Conservation (phyloP, 2,113 vertebrate genomes). For the Gopherus flavomarginatus region DNA sequence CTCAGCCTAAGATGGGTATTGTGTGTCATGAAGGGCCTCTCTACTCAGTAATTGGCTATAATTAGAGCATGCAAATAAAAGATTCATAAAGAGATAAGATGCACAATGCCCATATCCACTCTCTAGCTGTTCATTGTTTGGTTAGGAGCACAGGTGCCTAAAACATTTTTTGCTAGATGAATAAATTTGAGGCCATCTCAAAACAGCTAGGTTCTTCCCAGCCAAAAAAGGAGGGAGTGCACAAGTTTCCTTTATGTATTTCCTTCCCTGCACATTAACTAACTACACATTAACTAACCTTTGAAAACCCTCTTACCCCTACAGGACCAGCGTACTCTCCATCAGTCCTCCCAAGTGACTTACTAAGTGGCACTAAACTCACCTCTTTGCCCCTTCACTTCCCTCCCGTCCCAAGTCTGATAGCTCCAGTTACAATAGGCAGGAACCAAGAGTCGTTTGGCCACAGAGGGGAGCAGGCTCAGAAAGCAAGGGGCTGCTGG, state of each 20-base stretch:
- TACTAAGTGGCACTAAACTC: not conserved
- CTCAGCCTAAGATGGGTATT: not conserved
- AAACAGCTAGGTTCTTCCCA: not conserved
- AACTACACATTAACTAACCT: fast-evolving
- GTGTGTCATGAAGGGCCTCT: not conserved
- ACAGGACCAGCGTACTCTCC: not conserved
- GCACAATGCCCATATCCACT: not conserved
- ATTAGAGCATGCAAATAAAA: constrained; percentile 47
- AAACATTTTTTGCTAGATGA: not conserved
- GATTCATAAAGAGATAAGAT: constrained; percentile 44
- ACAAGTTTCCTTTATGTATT: not conserved
- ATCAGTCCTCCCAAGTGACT: not conserved
- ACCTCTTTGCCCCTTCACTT: not conserved
- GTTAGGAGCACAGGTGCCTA: not conserved
- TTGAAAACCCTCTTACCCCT: not conserved
- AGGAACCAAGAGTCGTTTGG: not conserved
- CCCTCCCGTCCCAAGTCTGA: not conserved
- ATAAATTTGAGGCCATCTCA: not conserved
- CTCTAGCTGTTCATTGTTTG: not conserved
- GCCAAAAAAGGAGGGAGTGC: not conserved
- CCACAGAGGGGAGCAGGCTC: not conserved
- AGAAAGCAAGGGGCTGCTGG: fast-evolving
- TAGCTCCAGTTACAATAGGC: not conserved
- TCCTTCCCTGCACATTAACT: fast-evolving
- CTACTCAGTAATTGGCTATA: constrained; percentile 34